These are phyloP conservation scores for Chloropsis cyanopogon DNA, from an alignment of 2,113 vertebrate species.

Conservation along the genomic window DNA sequence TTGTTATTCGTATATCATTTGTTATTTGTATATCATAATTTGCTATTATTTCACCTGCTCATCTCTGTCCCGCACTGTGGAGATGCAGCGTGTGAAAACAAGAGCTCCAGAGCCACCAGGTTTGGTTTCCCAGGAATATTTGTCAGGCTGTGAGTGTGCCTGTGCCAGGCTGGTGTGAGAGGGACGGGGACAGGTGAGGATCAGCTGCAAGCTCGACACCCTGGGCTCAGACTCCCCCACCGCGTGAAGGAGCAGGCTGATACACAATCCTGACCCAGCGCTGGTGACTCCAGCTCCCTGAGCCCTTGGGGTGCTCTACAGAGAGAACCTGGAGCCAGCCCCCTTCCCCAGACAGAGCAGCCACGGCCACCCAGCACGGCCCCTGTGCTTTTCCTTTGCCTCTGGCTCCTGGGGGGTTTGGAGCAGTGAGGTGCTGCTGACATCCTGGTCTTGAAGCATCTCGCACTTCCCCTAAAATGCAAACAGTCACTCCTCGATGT, in stretches of 20 bases:
- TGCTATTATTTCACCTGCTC: background rate
- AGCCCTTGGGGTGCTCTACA: accelerated
- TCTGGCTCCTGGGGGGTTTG: accelerated
- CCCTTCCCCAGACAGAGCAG: accelerated
- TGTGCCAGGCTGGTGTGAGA: accelerated
- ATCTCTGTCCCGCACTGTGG: background rate
- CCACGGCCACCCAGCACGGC: accelerated
- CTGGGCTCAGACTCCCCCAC: accelerated
- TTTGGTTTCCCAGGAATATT: accelerated
- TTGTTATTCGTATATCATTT: background rate
- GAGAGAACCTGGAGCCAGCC: accelerated
- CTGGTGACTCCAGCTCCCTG: accelerated
- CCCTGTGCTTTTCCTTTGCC: accelerated
- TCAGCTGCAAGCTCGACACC: accelerated
- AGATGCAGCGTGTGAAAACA: accelerated
- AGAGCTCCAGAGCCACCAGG: accelerated
- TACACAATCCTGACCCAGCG: accelerated
- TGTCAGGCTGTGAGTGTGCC: background rate
- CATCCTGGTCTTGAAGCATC: background rate
- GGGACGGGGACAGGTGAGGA: accelerated
- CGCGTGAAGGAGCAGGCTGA: accelerated
- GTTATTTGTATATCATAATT: background rate
- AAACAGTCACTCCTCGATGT: background rate
- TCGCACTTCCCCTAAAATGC: background rate
- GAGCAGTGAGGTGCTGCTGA: background rate